A percentile compares a stretch with the other conserved stretches of the same genome.
Conservation (phyloP, 2,113 vertebrate species). For the Solenodon paradoxus region DNA sequence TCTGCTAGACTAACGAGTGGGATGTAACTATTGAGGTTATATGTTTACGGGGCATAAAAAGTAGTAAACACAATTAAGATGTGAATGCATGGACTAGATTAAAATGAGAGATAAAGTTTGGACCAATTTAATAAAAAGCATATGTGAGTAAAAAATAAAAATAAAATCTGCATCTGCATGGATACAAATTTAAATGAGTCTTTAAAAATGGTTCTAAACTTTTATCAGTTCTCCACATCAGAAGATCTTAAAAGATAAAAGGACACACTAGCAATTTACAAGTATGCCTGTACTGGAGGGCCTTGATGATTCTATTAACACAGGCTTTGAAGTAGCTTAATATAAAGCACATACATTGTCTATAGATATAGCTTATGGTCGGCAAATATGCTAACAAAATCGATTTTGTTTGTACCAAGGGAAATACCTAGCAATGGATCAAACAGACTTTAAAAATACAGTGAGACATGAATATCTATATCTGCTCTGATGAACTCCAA, state of each 20-base stretch:
- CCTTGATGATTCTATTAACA: constrained; percentile 57
- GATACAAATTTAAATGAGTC: constrained; percentile 56
- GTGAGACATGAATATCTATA: background rate
- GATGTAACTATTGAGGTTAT: background rate
- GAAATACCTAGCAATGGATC: background rate
- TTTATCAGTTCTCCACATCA: constrained; percentile 11
- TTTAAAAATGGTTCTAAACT: constrained; percentile 60
- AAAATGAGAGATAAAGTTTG: constrained; percentile 18
- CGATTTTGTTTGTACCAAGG: constrained; percentile 32
- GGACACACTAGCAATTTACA: constrained; percentile 40
- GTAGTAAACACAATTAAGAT: constrained; percentile 4
- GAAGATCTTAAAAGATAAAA: constrained; percentile 62
- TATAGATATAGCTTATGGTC: background rate
- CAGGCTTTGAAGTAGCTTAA: constrained; percentile 63
- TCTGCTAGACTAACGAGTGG: background rate
- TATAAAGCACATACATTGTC: background rate
- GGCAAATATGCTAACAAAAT: constrained; percentile 45
- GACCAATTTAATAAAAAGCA: constrained; percentile 26
- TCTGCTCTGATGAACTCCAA: constrained; percentile 1
- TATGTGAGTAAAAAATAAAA: constrained; percentile 45
- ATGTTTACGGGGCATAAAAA: constrained; percentile 1
- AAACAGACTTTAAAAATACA: constrained; percentile 39
- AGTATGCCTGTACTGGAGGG: background rate
- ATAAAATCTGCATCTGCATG: constrained; percentile 24
- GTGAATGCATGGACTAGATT: background rate